Evolutionary conservation across 2,797 vertebrate genomes (phyloP).

Genomic region (Trichosurus vulpecula): DNA sequence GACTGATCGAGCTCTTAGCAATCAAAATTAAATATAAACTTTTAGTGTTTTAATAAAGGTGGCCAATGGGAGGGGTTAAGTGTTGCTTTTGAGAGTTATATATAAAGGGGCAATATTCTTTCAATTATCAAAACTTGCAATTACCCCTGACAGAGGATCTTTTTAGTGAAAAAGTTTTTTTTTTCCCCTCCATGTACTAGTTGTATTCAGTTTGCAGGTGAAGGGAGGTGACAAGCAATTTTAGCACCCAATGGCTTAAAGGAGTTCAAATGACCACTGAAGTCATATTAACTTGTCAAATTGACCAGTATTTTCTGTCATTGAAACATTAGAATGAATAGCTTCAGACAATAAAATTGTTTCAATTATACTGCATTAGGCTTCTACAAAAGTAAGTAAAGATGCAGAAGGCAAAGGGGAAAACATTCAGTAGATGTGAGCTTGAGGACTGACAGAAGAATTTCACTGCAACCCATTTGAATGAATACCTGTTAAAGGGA

Average conservation of each 20-base stretch:
- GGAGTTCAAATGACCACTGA: conserved; percentile 88
- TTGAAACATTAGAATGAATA: conserved; percentile 85
- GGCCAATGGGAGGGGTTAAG: background rate
- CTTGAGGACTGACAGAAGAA: conserved; percentile 67
- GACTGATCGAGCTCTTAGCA: background rate
- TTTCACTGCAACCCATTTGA: conserved; percentile 64
- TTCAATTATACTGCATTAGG: conserved; percentile 89
- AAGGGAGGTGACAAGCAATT: conserved; percentile 86
- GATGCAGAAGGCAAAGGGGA: conserved; percentile 82
- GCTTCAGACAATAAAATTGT: conserved; percentile 90
- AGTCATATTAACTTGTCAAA: conserved; percentile 90
- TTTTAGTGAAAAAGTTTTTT: conserved; percentile 78
- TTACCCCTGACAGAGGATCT: conserved; percentile 75
- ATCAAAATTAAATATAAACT: background rate
- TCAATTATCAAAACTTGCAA: conserved; percentile 78
- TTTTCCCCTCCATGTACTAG: conserved; percentile 35
- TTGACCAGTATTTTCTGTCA: conserved; percentile 88
- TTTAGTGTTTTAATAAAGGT: conserved; percentile 26
- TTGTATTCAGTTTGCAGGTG: conserved; percentile 81
- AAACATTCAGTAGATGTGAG: conserved; percentile 50
- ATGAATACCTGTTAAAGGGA: conserved; percentile 49
- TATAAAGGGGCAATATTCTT: conserved; percentile 60
- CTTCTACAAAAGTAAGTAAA: conserved; percentile 79
- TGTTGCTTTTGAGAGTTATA: conserved; percentile 51
- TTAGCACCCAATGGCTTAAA: conserved; percentile 84